These are phyloP conservation scores for Laspeyria flexula DNA, from an alignment of 2,888 invertebrate species.

Conservation along the genomic window DNA sequence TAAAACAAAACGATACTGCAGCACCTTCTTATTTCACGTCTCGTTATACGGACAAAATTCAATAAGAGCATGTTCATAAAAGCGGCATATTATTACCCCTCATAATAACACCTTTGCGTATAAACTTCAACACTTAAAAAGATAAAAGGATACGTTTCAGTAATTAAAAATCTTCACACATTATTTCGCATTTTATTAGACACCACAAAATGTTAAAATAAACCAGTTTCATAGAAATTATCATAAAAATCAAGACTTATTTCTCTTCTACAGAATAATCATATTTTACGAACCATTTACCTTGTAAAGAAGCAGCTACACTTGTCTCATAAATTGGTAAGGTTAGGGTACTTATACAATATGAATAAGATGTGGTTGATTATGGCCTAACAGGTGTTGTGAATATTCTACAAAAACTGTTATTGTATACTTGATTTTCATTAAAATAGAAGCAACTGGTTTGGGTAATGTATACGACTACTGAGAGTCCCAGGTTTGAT, in stretches of 20 bases:
- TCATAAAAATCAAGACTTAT: neutral
- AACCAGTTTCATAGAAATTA: constrained; percentile 6
- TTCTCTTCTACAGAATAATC: neutral
- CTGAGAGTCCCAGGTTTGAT: too few species aligned
- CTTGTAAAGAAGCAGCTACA: constrained; percentile 13
- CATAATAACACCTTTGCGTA: neutral
- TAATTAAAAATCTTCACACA: constrained; percentile 7
- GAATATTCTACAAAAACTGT: neutral
- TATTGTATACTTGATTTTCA: too few species aligned
- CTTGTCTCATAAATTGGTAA: neutral
- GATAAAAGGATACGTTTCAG: neutral
- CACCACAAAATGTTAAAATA: neutral
- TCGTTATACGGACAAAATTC: too few species aligned
- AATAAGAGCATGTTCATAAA: too few species aligned
- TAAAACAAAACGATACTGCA: too few species aligned
- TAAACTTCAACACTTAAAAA: neutral
- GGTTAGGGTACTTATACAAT: neutral
- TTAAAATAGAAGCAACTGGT: too few species aligned
- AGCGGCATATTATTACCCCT: too few species aligned
- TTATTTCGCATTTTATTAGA: constrained; percentile 4
- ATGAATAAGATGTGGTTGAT: neutral
- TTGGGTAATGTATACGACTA: too few species aligned
- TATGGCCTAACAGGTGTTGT: neutral
- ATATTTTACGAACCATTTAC: constrained; percentile 30
- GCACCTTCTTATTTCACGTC: too few species aligned